A percentile compares a stretch with the other conserved stretches of the same genome.
phyloP scores from a whole-genome alignment of 2,113 vertebrate genomes.

The Apistogramma diplotaenia region DNA sequence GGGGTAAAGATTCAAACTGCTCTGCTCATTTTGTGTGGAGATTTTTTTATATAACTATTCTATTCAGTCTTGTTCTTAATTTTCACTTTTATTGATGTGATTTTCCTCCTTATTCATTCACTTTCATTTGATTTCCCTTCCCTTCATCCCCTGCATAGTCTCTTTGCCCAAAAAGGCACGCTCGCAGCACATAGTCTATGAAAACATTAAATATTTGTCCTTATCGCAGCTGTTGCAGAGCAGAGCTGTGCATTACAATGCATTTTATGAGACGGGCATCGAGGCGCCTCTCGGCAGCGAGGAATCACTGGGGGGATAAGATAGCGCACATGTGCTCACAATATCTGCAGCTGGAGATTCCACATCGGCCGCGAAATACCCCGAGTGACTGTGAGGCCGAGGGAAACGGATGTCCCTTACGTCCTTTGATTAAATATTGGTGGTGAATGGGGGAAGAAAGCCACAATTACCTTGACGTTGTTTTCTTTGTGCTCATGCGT shows the following conservation, averaged over 20 bases:
- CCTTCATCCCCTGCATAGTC: background rate
- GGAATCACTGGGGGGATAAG: conserved; percentile 7
- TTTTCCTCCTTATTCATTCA: background rate
- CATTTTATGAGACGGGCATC: conserved; percentile 1
- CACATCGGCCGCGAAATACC: conserved; percentile 5
- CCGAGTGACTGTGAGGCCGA: background rate
- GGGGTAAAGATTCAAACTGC: background rate
- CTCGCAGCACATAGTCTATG: background rate
- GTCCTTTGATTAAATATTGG: background rate
- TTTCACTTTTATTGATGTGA: background rate
- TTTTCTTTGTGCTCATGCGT: background rate
- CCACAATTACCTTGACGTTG: background rate
- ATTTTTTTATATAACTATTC: fast-evolving
- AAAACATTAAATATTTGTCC: conserved; percentile 31
- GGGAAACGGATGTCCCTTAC: background rate
- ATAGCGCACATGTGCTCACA: background rate
- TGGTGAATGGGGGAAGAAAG: background rate
- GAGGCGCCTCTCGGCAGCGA: background rate
- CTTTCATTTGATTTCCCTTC: background rate
- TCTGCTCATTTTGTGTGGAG: background rate
- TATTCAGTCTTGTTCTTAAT: background rate
- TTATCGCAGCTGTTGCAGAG: conserved; percentile 37
- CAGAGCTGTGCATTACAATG: background rate
- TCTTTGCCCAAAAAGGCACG: background rate
- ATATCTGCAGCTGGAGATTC: background rate